Evolutionary conservation across 2,888 invertebrate genomes (phyloP).

Genomic region (Acanthococcus lagerstroemiae): DNA sequence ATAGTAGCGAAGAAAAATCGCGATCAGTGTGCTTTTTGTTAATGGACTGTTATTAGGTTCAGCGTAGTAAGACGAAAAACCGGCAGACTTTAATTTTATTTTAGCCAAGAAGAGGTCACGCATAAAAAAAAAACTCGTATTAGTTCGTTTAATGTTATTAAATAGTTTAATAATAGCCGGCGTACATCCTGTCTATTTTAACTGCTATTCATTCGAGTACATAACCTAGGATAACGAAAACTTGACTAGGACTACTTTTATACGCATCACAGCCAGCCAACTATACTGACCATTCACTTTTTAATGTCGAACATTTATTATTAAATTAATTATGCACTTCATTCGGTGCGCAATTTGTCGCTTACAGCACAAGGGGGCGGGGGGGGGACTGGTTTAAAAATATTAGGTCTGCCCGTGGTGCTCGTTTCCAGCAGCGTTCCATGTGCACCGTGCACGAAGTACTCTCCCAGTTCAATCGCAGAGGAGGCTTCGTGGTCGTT

Average conservation of each 20-base stretch:
- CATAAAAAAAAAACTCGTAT: constrained; percentile 18
- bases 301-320: constrained; percentile 15
- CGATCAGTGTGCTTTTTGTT: constrained; percentile 13
- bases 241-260: constrained; percentile 17
- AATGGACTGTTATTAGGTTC: constrained; percentile 23
- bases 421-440: too few relatives aligned
- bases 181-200: constrained; percentile 27
- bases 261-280: constrained; percentile 15
- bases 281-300: constrained; percentile 17
- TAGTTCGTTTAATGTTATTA: constrained; percentile 30
- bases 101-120: constrained; percentile 20
- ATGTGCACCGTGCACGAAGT: too few relatives aligned
- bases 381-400: too few relatives aligned
- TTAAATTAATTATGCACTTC: constrained; percentile 20
- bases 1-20: too few relatives aligned
- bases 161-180: constrained; percentile 30
- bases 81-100: constrained; percentile 24
- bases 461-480: too few relatives aligned
- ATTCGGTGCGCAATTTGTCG: constrained; percentile 26
- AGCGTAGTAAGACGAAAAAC: constrained; percentile 21
- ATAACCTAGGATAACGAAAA: constrained; percentile 28
- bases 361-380: neutral
- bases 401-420: too few relatives aligned
- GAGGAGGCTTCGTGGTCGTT: too few relatives aligned
- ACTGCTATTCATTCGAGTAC: constrained; percentile 1